Conservation (phyloP, 1,140 invertebrate species). For the Calosoma granatense region DNA sequence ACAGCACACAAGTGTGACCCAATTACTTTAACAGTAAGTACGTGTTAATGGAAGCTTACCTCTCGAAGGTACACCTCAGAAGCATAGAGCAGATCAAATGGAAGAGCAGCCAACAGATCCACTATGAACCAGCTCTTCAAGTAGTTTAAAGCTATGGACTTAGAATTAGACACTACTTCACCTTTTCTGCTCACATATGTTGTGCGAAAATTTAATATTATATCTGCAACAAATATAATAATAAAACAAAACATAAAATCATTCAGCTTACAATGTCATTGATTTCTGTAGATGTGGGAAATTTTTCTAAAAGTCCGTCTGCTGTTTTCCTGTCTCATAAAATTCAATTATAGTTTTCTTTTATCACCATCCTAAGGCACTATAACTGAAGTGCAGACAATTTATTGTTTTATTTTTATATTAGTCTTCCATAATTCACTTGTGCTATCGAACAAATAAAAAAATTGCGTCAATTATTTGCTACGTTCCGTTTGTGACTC, state of each 20-base stretch:
- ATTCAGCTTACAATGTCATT: too few relatives aligned
- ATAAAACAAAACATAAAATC: slow-evolving; percentile 20
- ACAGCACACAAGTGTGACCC: too few relatives aligned
- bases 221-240: slow-evolving; percentile 77
- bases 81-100: slow-evolving; percentile 91
- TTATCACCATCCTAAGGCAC: too few relatives aligned
- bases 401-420: too few relatives aligned
- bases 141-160: slow-evolving; percentile 82
- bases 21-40: too few relatives aligned
- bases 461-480: too few relatives aligned
- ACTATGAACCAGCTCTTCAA: slow-evolving; percentile 92
- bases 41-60: slow-evolving; percentile 48
- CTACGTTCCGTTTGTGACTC: too few relatives aligned
- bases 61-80: slow-evolving; percentile 74
- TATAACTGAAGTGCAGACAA: too few relatives aligned
- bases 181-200: slow-evolving; percentile 98
- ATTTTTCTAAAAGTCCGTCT: background rate
- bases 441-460: too few relatives aligned
- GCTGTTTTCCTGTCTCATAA: background rate
- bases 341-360: too few relatives aligned
- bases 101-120: slow-evolving; percentile 88
- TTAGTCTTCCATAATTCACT: too few relatives aligned
- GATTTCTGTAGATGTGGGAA: background rate
- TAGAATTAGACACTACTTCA: slow-evolving; percentile 91
- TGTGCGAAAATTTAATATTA: slow-evolving; percentile 95